Evolutionary conservation across 2,113 vertebrate genomes (phyloP), one percentile per base, ranked within the genome.

Genomic region (Plecotus auritus): DNA sequence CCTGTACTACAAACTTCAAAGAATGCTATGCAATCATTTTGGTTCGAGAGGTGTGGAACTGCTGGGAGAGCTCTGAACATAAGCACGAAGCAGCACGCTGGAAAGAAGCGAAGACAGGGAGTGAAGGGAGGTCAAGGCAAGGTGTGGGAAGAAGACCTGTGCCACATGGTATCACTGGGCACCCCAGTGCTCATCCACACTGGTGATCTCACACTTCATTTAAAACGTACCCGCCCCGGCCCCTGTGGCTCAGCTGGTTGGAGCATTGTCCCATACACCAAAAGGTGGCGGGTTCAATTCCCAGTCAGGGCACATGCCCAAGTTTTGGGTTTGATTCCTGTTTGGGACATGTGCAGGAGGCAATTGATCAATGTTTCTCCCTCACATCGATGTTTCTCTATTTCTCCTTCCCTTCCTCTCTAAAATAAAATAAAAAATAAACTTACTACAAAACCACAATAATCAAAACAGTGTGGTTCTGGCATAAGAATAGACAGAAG

Each of bases 1-100:
- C 10, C 35, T 74, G 2, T 30, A 49, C 74, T 26, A 16, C 6
- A 23, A 73, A 93, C 47, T 37, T 83, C 22, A 30, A 26, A 74
- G 35, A 76, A 76, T 18, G 16, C 1, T 67, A 45, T 1, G n/a
- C 51, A 51, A 7, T 47, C 69, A 83, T 59, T 11, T 18, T 64
- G 74, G 82, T 22, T 72, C 49, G 16, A 8, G 35, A 26, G 22
- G 42, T 80, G 42, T 7, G 23, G 17, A 14, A 59, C 35, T 51
- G 16, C 72, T 51, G 54, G 72, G 13, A 85, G 54, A 61, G 47
- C 45, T 70, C 47, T 22, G 22, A 4, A 42, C 2, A 6, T 32
- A 12, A 42, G 8, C 26, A 40, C 1, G 22, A 23, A 23, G 22
- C 10, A 42, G n/a, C 4, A 3, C 1, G 30, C 45, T 2, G n/a